Evolutionary conservation across 2,797 vertebrate genomes (phyloP).

Genomic region (Hydrolagus colliei): DNA sequence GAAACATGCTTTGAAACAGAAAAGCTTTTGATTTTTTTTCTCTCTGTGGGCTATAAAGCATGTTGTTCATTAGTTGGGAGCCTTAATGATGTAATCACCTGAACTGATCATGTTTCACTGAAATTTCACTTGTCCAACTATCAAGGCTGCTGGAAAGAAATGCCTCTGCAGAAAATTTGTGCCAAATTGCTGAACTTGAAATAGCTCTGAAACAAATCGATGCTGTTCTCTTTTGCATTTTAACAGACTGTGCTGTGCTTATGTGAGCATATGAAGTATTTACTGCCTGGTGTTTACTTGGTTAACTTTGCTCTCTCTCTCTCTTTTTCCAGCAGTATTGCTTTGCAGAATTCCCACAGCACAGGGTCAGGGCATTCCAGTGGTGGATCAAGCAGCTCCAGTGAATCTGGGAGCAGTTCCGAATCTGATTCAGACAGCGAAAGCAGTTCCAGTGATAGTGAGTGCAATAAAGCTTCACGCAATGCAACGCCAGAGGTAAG

Average conservation of each 20-base stretch:
- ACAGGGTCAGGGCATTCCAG: constrained; percentile 51
- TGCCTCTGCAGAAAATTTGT: no score
- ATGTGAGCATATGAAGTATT: no score
- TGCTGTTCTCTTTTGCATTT: background rate
- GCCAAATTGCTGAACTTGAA: no score
- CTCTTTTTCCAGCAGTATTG: constrained; percentile 45
- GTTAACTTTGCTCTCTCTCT: background rate
- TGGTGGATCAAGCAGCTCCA: constrained; percentile 72
- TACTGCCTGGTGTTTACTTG: background rate
- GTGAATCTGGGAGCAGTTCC: constrained; percentile 81
- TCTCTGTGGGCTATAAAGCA: background rate
- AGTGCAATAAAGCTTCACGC: constrained; percentile 69
- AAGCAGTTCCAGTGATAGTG: constrained; percentile 82
- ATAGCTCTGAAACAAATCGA: background rate
- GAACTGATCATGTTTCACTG: background rate
- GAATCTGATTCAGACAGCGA: constrained; percentile 81
- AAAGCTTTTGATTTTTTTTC: background rate
- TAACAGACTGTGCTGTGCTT: background rate
- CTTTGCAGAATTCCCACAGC: constrained; percentile 42
- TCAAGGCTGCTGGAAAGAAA: no score
- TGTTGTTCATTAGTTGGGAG: no score
- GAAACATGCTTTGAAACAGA: background rate
- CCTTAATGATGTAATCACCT: no score
- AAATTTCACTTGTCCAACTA: background rate
- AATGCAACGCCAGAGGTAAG: constrained; percentile 73